phyloP scores from a whole-genome alignment of 2,797 vertebrate genomes.

The Vultur gryphus region DNA sequence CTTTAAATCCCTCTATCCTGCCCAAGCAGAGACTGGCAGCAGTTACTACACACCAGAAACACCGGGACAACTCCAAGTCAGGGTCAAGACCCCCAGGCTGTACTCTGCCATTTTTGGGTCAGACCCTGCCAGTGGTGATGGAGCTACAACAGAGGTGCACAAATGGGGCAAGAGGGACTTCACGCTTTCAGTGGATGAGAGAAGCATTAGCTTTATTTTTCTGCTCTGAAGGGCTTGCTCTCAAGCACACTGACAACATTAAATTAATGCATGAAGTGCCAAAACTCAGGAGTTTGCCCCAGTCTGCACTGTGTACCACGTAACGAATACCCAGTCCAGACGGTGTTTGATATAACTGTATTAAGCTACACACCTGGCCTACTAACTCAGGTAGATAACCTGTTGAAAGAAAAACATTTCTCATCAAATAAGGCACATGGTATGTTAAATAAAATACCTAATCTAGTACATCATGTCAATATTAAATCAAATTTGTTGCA shows the following conservation, averaged over 20 bases:
- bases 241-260: background rate
- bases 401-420: conserved; percentile 2
- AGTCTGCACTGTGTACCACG: background rate
- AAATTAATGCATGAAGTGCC: background rate
- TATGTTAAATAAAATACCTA: conserved; percentile 5
- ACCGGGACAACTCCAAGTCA: background rate
- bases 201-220: background rate
- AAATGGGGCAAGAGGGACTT: background rate
- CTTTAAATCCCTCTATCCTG: background rate
- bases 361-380: background rate
- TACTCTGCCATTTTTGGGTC: background rate
- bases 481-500: conserved; percentile 37
- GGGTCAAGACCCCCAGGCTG: accelerated
- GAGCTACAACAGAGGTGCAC: background rate
- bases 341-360: background rate
- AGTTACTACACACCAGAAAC: background rate
- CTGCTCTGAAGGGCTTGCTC: background rate
- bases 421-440: conserved; percentile 39
- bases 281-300: background rate
- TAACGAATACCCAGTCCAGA: background rate
- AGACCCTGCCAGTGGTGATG: background rate
- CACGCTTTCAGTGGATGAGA: background rate
- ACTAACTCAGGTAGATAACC: background rate
- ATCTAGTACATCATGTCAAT: conserved; percentile 51
- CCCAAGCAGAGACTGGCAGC: background rate